Base-by-base conservation (phyloP, 2,888 invertebrate genomes). In the Pelosia muscerda region DNA sequence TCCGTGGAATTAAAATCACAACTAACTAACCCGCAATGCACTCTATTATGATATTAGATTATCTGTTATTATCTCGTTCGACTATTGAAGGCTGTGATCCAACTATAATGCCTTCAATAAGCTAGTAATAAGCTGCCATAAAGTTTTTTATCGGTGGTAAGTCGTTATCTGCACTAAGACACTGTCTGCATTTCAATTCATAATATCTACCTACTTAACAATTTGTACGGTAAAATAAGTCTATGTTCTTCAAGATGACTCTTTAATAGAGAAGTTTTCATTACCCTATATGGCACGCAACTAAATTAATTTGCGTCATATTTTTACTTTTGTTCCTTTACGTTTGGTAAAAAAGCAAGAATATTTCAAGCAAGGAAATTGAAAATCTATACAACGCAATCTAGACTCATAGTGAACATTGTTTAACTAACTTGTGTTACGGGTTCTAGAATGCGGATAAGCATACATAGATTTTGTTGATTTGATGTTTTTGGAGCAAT, bases 331-430 rank as follows among this genome's bases (percentile, higher is more conserved):
- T 19, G 19, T 42, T 42, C 42, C 19, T 19, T 42, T 19, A 19
- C 19, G 15, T 38, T 38, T 1, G 19, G 42, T 42, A 42, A 42
- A 19, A 42, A 42, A 49, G n/a, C 2, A 49, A 8, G n/a, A 49
- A 49, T 49, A 49, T 49, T 49, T 49, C 49, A 26, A 31, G 26
- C 57, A n/a, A 61, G 49, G 10, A 61, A 61, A 61, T 61, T 61
- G 61, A 61, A n/a, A n/a, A n/a, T n/a, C n/a, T n/a, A n/a, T n/a
- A n/a, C n/a, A n/a, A n/a, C n/a, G n/a, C n/a, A n/a, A n/a, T n/a
- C n/a, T n/a, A n/a, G n/a, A n/a, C n/a, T n/a, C n/a, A n/a, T n/a
- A n/a, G n/a, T n/a, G n/a, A n/a, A n/a, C n/a, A n/a, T n/a, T n/a
- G n/a, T n/a, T n/a, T n/a, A n/a, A n/a, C n/a, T n/a, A n/a, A n/a